Evolutionary conservation across 2,113 vertebrate genomes (phyloP).

Genomic region (Urocitellus parryii): DNA sequence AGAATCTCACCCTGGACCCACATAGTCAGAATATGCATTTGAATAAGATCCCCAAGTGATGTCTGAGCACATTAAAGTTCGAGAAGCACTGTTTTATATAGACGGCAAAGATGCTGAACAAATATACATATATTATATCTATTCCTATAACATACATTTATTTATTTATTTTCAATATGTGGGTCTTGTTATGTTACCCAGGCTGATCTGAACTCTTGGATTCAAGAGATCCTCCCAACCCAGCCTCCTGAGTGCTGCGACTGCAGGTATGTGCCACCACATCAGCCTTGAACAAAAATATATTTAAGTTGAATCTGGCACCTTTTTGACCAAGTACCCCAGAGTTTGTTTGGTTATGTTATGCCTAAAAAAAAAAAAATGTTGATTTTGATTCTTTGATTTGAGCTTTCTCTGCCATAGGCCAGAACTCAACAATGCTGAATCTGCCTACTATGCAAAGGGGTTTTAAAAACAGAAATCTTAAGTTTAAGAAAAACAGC

Average conservation of each 20-base stretch:
- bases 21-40: neutral
- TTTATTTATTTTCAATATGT: neutral
- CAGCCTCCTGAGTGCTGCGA: neutral
- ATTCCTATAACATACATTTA: too few relatives aligned
- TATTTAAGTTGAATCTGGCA: constrained; percentile 23
- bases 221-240: neutral
- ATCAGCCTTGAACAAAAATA: neutral
- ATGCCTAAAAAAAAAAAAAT: neutral
- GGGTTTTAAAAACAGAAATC: constrained; percentile 18
- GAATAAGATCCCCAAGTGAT: neutral
- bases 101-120: neutral
- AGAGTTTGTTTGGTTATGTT: neutral
- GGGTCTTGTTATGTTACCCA: neutral
- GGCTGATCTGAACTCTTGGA: neutral
- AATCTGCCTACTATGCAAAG: neutral
- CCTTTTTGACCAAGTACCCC: constrained; percentile 31
- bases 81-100: neutral
- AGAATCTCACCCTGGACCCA: neutral
- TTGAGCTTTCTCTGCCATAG: constrained; percentile 53
- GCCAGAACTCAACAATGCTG: constrained; percentile 33
- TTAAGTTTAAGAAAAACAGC: constrained; percentile 45
- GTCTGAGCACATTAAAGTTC: neutral
- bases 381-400: constrained; percentile 59
- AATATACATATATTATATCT: neutral
- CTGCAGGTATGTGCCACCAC: neutral